These are phyloP conservation scores for Rhagoletis zephyria DNA, from an alignment of 1,140 invertebrate species.

Conservation along the genomic window DNA sequence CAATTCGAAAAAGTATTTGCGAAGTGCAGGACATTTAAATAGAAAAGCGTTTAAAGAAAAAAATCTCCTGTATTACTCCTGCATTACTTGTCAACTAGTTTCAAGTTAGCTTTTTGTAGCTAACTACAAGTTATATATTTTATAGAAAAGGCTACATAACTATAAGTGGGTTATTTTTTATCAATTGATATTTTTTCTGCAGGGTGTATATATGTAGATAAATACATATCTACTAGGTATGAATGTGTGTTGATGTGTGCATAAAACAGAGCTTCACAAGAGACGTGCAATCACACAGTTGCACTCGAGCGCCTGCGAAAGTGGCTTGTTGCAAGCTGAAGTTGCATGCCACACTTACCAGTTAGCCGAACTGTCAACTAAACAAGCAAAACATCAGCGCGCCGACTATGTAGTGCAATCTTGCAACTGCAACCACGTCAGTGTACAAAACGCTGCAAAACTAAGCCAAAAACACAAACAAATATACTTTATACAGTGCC, in stretches of 20 bases:
- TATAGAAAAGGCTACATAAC: too few relatives aligned
- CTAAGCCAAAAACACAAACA: neutral
- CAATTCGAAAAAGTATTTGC: too few relatives aligned
- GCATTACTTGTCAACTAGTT: too few relatives aligned
- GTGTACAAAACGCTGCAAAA: neutral
- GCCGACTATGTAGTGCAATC: neutral
- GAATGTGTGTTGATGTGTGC: neutral
- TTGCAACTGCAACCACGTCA: neutral
- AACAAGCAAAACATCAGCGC: constrained; percentile 23
- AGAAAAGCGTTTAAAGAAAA: too few relatives aligned
- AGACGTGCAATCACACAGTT: neutral
- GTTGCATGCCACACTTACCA: constrained; percentile 29
- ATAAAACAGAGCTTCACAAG: neutral
- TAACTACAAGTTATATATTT: too few relatives aligned
- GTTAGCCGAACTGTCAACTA: constrained; percentile 45
- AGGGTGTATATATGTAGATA: neutral
- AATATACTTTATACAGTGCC: neutral
- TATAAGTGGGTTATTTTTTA: too few relatives aligned
- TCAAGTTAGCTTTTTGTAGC: too few relatives aligned
- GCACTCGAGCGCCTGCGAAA: neutral
- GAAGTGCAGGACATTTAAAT: too few relatives aligned
- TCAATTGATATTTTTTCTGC: too few relatives aligned
- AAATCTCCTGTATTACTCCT: too few relatives aligned
- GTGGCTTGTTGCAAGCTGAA: neutral
- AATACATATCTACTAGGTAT: too few relatives aligned